Evolutionary conservation across 1,140 invertebrate species (phyloP).

Genomic region (Drosophila hydei): DNA sequence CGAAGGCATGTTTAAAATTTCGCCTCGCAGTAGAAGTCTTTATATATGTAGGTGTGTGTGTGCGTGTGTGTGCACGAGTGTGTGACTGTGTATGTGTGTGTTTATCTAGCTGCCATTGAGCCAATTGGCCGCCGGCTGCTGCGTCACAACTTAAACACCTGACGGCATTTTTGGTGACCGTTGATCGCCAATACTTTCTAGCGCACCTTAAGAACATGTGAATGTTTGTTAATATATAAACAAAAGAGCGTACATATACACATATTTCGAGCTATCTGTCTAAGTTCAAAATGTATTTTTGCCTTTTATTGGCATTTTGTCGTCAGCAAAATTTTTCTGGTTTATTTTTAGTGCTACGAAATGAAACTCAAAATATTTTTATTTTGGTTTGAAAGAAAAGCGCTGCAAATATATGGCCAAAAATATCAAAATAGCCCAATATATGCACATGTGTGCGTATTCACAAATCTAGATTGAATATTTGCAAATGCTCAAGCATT

Average conservation of each 20-base stretch:
- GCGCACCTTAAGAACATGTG: not conserved
- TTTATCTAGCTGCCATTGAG: constrained; percentile 33
- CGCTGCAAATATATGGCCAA: constrained; percentile 5
- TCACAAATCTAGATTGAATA: constrained; percentile 24
- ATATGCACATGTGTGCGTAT: not conserved
- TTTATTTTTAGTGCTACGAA: constrained; percentile 31
- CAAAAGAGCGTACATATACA: not conserved
- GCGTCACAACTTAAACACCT: constrained; percentile 63
- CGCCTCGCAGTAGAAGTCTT: not conserved
- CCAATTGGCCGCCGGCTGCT: constrained; percentile 6
- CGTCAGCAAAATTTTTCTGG: constrained; percentile 20
- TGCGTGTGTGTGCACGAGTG: not conserved
- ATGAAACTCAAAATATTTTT: constrained; percentile 27
- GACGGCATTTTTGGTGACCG: constrained; percentile 45
- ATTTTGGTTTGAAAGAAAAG: constrained; percentile 9
- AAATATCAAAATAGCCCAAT: not conserved
- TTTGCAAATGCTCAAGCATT: not conserved
- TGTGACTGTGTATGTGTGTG: not conserved
- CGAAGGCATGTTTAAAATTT: constrained; percentile 32
- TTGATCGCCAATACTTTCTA: constrained; percentile 30
- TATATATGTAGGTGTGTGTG: not conserved
- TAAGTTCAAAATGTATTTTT: constrained; percentile 22
- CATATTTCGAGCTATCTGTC: not conserved
- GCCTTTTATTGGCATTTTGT: constrained; percentile 18
- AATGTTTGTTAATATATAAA: not conserved